These are phyloP conservation scores for Ceyx erithaca DNA, from an alignment of 2,797 vertebrate genomes.

Conservation along the genomic window DNA sequence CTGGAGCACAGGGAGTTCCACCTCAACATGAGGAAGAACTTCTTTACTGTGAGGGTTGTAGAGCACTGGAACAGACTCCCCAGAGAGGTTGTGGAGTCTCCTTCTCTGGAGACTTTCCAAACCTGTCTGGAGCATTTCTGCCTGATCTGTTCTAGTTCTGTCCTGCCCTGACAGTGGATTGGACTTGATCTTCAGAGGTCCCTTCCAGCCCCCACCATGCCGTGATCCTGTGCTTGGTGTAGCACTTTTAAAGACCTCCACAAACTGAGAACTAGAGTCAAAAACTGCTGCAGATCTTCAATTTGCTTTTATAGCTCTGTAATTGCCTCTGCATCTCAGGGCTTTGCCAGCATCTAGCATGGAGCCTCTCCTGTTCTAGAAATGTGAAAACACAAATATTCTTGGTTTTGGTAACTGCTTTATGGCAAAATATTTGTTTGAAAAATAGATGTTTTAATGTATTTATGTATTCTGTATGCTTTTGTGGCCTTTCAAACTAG, in stretches of 20 bases:
- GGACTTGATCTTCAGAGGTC: too few relatives aligned
- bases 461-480: background rate
- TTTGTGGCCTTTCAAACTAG: constrained; percentile 18
- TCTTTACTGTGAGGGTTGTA: too few relatives aligned
- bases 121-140: too few relatives aligned
- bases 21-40: too few relatives aligned
- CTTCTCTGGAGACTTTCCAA: too few relatives aligned
- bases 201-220: too few relatives aligned
- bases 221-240: background rate
- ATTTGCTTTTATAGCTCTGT: background rate
- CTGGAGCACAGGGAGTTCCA: too few relatives aligned
- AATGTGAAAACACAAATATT: background rate
- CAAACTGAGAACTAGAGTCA: background rate
- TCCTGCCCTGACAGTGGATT: too few relatives aligned
- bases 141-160: too few relatives aligned
- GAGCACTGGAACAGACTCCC: too few relatives aligned
- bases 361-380: background rate
- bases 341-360: background rate
- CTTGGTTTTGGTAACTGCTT: background rate
- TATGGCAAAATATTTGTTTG: background rate
- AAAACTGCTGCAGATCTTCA: background rate
- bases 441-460: background rate
- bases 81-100: too few relatives aligned
- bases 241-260: background rate
- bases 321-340: background rate